Evolutionary conservation across 2,888 invertebrate species (phyloP).

Genomic region (Smittia aterrima): DNA sequence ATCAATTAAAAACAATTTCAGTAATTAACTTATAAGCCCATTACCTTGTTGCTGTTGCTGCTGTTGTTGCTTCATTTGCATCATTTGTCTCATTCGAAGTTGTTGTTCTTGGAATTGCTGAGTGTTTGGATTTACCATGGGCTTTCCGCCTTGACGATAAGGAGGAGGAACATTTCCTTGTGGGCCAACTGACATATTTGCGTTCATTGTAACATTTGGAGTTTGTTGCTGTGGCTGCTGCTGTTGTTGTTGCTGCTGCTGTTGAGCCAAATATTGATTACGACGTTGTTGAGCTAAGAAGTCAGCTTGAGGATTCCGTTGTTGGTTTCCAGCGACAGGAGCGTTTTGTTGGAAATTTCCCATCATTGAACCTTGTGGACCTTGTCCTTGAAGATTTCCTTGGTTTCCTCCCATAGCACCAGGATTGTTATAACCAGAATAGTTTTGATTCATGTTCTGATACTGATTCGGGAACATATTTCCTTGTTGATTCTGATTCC

Average conservation of each 20-base stretch:
- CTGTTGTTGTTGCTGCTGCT: slow-evolving; percentile 47
- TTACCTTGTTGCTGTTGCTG: slow-evolving; percentile 44
- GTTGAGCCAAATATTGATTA: slow-evolving; percentile 46
- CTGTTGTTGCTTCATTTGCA: slow-evolving; percentile 48
- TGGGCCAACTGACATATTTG: slow-evolving; percentile 51
- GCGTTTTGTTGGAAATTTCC: slow-evolving; percentile 52
- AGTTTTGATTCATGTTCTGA: slow-evolving; percentile 60
- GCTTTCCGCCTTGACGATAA: slow-evolving; percentile 60
- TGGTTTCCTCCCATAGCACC: slow-evolving; percentile 51
- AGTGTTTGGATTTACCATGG: slow-evolving; percentile 51
- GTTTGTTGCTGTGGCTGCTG: slow-evolving; percentile 57
- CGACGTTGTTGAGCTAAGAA: slow-evolving; percentile 46
- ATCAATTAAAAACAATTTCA: background rate
- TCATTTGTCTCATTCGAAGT: slow-evolving; percentile 48
- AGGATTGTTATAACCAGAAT: slow-evolving; percentile 61
- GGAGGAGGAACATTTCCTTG: slow-evolving; percentile 78
- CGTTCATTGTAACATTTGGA: slow-evolving; percentile 83
- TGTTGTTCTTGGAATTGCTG: slow-evolving; percentile 60
- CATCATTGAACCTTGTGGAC: slow-evolving; percentile 49
- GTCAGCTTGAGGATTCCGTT: slow-evolving; percentile 51
- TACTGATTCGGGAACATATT: slow-evolving; percentile 43
- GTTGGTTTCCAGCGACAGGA: slow-evolving; percentile 42
- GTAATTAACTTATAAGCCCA: background rate
- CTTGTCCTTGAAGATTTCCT: slow-evolving; percentile 48
- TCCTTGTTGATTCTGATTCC: slow-evolving; percentile 50